Evolutionary conservation across 2,113 vertebrate genomes (phyloP), one percentile per base, ranked within the genome.

Genomic region (Caloenas nicobarica): DNA sequence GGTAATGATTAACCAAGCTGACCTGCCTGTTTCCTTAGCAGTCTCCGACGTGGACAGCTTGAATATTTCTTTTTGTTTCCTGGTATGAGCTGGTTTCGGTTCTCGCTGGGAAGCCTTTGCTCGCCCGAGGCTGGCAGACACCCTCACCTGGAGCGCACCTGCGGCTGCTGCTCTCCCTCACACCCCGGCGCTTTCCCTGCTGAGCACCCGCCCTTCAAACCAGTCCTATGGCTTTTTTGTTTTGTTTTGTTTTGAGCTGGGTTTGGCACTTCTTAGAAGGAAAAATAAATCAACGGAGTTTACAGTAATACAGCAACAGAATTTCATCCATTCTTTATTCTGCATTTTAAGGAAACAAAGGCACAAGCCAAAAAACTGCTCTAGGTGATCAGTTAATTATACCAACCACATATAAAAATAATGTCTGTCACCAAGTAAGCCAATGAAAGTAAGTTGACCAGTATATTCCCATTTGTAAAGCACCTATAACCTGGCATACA

Each of bases 1-100:
- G 89, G 94, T 96, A 98, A 98, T 98, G 97, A 98, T 96, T 98
- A 98, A 98, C 98, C 65, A 96, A 66, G 81, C 71, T 25, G 71
- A 80, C 26, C 48, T 91, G 88, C 58, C 54, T 69, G 61, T 69
- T 94, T 83, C 83, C 91, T 93, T 87, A 96, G 91, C 88, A 96
- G 90, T 61, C 95, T 97, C 93, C 62, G 26, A 96, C 82, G 64
- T 48, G 86, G 70, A 51, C 82, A 85, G 78, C 77, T 81, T 72
- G 65, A 96, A 95, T 96, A 95, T 95, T 95, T 93, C 65, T 91
- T 71, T 85, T 85, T 78, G 91, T 93, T 98, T 98, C 97, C 98
- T 98, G 97, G 95, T 98, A 96, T 91, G 66, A 13, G 13, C 83
- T 46, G 40, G 76, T 88, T 95, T 94, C 57, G 0, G 57, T 86